A percentile compares a stretch with the other conserved stretches of the same genome.
Evolutionary conservation across 2,888 invertebrate genomes (phyloP).

Genomic region (Gortyna flavago): DNA sequence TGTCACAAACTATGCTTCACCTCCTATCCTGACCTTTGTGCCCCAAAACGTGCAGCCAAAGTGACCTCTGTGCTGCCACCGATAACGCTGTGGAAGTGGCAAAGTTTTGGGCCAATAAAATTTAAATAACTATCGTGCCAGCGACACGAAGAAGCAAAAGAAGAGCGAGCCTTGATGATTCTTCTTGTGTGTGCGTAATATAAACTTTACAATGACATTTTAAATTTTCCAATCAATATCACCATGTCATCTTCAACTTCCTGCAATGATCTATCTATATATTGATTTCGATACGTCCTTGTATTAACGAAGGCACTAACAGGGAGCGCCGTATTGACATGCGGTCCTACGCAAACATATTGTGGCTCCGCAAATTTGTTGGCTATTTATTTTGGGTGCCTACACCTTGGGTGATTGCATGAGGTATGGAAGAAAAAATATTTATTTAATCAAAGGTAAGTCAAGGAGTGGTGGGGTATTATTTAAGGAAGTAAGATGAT

Average conservation of each 20-base stretch:
- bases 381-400: constrained; percentile 35
- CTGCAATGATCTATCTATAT: constrained; percentile 38
- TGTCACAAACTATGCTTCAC: too few relatives aligned
- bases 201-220: not conserved
- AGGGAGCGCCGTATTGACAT: constrained; percentile 16
- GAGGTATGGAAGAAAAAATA: constrained; percentile 30
- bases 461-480: not conserved
- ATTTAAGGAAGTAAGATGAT: not conserved
- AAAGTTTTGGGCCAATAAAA: too few relatives aligned
- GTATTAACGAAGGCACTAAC: constrained; percentile 26
- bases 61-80: too few relatives aligned
- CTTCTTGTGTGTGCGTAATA: not conserved
- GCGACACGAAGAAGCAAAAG: too few relatives aligned
- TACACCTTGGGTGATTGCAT: constrained; percentile 16
- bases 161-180: not conserved
- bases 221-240: constrained; percentile 24
- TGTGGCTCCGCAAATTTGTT: constrained; percentile 43
- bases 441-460: constrained; percentile 18
- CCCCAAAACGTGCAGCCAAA: too few relatives aligned
- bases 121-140: too few relatives aligned
- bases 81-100: too few relatives aligned
- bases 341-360: constrained; percentile 54
- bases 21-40: too few relatives aligned
- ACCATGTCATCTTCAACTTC: constrained; percentile 9
- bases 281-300: constrained; percentile 34